These are phyloP conservation scores for Diarsia rubi DNA, from an alignment of 2,888 invertebrate species.

Conservation along the genomic window DNA sequence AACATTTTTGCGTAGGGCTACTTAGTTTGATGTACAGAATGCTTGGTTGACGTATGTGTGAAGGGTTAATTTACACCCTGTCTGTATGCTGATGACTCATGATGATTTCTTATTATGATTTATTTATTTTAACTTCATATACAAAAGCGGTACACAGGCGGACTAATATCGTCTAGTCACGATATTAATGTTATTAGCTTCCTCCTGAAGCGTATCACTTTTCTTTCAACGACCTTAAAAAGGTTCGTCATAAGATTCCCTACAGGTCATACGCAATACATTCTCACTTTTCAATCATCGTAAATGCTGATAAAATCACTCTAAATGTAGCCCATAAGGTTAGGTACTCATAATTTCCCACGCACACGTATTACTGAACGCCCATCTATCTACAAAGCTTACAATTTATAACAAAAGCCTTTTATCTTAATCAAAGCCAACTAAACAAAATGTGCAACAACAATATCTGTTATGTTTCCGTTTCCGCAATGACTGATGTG, in stretches of 20 bases:
- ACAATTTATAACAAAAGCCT: constrained; percentile 32
- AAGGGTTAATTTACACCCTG: too few relatives aligned
- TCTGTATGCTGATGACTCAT: too few relatives aligned
- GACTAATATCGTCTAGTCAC: too few relatives aligned
- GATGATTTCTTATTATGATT: too few relatives aligned
- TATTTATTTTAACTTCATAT: too few relatives aligned
- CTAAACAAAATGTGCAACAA: constrained; percentile 52
- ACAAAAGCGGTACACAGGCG: too few relatives aligned
- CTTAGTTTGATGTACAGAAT: too few relatives aligned
- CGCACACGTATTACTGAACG: background rate
- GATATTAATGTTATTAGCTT: too few relatives aligned
- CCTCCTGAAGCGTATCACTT: background rate
- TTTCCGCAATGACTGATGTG: constrained; percentile 52
- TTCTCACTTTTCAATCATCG: background rate
- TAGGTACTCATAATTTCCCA: too few relatives aligned
- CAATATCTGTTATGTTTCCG: constrained; percentile 57
- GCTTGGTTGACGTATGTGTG: too few relatives aligned
- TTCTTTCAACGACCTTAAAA: background rate
- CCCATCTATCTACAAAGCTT: constrained; percentile 12
- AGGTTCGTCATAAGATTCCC: background rate
- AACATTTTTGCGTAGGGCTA: too few relatives aligned
- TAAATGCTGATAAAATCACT: background rate
- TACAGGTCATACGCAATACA: background rate
- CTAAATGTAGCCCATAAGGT: background rate
- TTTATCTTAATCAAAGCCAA: constrained; percentile 50